Evolutionary conservation across 1,140 invertebrate genomes (phyloP).

Genomic region (Leptinotarsa lineolata): DNA sequence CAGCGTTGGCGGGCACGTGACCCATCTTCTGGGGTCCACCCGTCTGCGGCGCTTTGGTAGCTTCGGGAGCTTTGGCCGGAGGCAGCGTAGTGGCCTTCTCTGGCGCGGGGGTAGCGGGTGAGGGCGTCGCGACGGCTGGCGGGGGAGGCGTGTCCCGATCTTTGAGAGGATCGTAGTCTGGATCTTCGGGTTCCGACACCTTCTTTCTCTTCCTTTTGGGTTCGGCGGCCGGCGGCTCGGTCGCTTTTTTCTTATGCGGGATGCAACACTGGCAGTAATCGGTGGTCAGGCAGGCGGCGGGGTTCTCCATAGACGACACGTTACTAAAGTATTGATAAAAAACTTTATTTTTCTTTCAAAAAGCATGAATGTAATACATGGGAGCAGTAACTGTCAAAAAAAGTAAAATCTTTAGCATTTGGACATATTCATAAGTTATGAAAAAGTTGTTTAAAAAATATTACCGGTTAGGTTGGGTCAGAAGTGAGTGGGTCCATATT

Average conservation of each 20-base stretch:
- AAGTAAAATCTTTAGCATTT: too few species aligned
- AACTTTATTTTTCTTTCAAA: too few species aligned
- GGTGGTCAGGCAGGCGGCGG: conserved; percentile 32
- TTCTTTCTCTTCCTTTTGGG: conserved; percentile 32
- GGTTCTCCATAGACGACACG: conserved; percentile 15
- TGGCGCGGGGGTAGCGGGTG: neutral
- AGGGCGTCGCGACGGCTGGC: neutral
- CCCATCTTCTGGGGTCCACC: neutral
- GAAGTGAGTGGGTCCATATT: too few species aligned
- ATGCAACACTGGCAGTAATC: conserved; percentile 38
- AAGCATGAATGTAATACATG: too few species aligned
- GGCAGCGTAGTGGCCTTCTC: conserved; percentile 1
- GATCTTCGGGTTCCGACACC: conserved; percentile 31
- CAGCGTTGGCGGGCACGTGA: neutral
- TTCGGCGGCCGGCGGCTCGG: conserved; percentile 16
- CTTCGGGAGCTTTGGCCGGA: neutral
- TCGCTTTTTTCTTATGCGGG: conserved; percentile 23
- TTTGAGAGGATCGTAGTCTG: conserved; percentile 40
- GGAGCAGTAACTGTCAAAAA: too few species aligned
- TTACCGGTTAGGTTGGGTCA: too few species aligned
- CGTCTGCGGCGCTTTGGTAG: neutral
- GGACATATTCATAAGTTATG: too few species aligned
- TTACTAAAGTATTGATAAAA: conserved; percentile 22
- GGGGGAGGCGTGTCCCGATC: conserved; percentile 15
- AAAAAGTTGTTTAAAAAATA: too few species aligned